A percentile compares a stretch with the other conserved stretches of the same genome.
These are phyloP conservation scores for Garra rufa DNA, from an alignment of 2,113 vertebrate species.

Conservation along the genomic window DNA sequence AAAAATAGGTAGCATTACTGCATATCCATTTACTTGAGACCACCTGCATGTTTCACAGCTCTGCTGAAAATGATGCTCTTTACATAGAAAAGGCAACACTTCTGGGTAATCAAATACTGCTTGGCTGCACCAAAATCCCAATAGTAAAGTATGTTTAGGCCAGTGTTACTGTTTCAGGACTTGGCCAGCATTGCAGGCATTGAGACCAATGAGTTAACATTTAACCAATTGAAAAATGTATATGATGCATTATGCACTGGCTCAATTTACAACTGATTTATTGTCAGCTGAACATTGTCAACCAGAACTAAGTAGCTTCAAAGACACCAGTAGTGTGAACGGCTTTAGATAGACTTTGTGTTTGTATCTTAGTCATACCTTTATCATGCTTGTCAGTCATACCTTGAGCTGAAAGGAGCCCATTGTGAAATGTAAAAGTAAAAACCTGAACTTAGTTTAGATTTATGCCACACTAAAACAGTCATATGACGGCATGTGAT, in stretches of 20 bases:
- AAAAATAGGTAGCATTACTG: neutral
- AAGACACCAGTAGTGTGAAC: neutral
- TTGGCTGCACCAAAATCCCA: neutral
- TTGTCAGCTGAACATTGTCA: neutral
- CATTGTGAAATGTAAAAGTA: neutral
- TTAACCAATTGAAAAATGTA: neutral
- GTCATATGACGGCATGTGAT: neutral
- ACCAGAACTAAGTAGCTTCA: neutral
- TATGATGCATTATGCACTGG: neutral
- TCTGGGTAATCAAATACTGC: neutral
- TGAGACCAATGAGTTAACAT: neutral
- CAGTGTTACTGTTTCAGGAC: neutral
- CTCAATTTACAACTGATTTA: neutral
- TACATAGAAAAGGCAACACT: neutral
- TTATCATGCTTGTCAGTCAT: neutral
- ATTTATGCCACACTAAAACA: neutral
- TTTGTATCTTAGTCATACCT: neutral
- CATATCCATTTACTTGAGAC: neutral
- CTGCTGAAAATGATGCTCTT: neutral
- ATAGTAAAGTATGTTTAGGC: neutral
- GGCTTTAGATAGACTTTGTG: neutral
- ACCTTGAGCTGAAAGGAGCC: neutral
- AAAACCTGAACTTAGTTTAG: neutral
- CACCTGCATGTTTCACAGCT: neutral
- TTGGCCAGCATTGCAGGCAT: neutral